Evolutionary conservation across 2,888 invertebrate genomes (phyloP).

Genomic region (Ophioninae sp.): DNA sequence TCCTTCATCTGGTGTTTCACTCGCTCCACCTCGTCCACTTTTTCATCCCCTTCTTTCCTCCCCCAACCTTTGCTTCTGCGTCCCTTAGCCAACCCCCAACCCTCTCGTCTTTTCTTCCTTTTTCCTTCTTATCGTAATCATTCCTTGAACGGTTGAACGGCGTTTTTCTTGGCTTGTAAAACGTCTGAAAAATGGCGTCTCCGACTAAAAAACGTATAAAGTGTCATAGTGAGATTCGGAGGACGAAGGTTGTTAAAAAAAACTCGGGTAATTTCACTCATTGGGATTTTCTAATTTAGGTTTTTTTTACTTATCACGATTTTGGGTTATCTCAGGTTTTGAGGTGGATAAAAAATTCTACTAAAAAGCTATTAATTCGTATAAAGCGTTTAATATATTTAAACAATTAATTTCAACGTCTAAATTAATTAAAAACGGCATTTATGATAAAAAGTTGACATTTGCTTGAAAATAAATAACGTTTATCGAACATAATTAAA

Average conservation of each 20-base stretch:
- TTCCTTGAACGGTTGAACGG: slow-evolving; percentile 23
- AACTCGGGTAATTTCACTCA: slow-evolving; percentile 45
- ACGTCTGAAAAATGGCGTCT: neutral
- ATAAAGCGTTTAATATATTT: no score
- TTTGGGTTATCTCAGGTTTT: slow-evolving; percentile 6
- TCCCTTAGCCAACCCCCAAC: neutral
- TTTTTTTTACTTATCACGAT: slow-evolving; percentile 47
- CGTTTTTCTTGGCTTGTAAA: neutral
- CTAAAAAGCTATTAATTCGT: no score
- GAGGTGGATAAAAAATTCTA: slow-evolving; percentile 9
- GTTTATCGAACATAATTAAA: no score
- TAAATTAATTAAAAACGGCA: no score
- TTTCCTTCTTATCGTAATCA: slow-evolving; percentile 27
- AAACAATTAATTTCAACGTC: no score
- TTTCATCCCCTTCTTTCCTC: neutral
- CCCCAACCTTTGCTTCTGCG: neutral
- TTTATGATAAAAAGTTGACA: no score
- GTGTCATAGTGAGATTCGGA: neutral
- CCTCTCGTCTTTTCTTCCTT: slow-evolving; percentile 7
- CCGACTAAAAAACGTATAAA: neutral
- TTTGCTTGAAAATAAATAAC: no score
- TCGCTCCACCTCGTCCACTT: neutral
- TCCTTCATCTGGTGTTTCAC: slow-evolving; percentile 24
- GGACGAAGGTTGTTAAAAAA: neutral
- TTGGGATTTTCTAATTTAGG: slow-evolving; percentile 61